Percentiles rank a stretch among this genome's conserved stretches.
phyloP scores from a whole-genome alignment of 2,888 invertebrate genomes.

The Ophioninae sp. region DNA sequence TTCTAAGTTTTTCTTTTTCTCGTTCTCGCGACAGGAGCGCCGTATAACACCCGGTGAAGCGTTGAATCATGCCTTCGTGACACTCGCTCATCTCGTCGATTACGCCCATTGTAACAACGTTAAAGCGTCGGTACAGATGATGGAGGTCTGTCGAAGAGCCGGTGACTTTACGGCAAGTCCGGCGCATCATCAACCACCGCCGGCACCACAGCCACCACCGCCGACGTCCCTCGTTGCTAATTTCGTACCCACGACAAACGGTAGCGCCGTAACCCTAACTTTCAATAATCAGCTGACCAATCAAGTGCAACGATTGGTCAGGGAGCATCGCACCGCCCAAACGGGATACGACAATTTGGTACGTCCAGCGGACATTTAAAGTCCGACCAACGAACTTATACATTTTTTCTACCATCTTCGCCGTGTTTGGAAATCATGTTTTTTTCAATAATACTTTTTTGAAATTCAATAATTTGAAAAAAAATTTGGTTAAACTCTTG shows the following conservation, averaged over 20 bases:
- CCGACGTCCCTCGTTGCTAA: constrained; percentile 87
- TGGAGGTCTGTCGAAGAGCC: constrained; percentile 89
- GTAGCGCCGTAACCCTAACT: constrained; percentile 93
- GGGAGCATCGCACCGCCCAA: constrained; percentile 87
- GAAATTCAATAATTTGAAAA: too few relatives aligned
- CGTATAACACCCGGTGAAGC: constrained; percentile 98
- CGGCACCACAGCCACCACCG: constrained; percentile 80
- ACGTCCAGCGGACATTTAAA: constrained; percentile 67
- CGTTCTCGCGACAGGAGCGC: constrained; percentile 86
- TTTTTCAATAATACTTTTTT: neutral
- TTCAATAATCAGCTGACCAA: constrained; percentile 94
- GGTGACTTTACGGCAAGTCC: constrained; percentile 81
- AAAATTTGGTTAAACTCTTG: too few relatives aligned
- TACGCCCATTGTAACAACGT: constrained; percentile 98
- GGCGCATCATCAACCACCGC: constrained; percentile 83
- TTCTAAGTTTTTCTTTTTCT: constrained; percentile 18
- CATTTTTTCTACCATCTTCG: neutral
- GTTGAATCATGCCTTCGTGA: constrained; percentile 96
- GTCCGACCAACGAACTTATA: neutral
- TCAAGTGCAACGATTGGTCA: constrained; percentile 87
- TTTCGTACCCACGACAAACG: constrained; percentile 89
- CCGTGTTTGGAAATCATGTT: neutral
- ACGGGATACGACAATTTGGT: constrained; percentile 88
- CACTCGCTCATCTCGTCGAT: constrained; percentile 95
- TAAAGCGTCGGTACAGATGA: constrained; percentile 98